Evolutionary conservation across 2,888 invertebrate genomes (phyloP).

Genomic region (Tholera decimalis): DNA sequence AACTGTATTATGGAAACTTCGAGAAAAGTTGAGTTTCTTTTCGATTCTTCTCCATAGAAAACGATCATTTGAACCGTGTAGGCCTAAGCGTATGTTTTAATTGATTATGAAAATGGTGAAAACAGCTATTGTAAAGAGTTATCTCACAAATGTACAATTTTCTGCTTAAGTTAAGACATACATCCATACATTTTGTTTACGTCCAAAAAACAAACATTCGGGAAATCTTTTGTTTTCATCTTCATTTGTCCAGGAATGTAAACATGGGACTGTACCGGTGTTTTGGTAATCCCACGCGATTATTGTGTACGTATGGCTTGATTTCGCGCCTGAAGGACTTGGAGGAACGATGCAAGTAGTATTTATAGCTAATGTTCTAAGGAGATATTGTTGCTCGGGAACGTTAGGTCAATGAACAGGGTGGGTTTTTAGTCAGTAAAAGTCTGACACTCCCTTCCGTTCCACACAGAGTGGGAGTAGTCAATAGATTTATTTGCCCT

Average conservation of each 20-base stretch:
- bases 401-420: no score
- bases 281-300: slow-evolving; percentile 3
- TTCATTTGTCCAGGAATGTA: slow-evolving; percentile 36
- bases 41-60: no score
- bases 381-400: neutral
- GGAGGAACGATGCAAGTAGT: neutral
- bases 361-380: neutral
- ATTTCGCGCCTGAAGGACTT: neutral
- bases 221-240: slow-evolving; percentile 26
- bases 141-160: neutral
- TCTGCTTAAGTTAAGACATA: neutral
- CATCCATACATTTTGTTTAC: neutral
- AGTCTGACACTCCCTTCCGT: no score
- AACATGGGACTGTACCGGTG: slow-evolving; percentile 16
- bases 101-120: no score
- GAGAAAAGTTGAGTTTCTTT: no score
- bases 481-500: no score
- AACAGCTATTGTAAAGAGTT: neutral
- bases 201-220: slow-evolving; percentile 3
- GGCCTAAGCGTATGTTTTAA: no score
- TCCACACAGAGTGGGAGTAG: no score
- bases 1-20: no score
- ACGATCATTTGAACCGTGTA: no score
- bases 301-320: neutral
- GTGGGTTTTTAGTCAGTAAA: no score